A percentile compares a stretch with the other conserved stretches of the same genome.
These are phyloP conservation scores for Scarus forsteni DNA, from an alignment of 2,797 vertebrate genomes.

Conservation along the genomic window DNA sequence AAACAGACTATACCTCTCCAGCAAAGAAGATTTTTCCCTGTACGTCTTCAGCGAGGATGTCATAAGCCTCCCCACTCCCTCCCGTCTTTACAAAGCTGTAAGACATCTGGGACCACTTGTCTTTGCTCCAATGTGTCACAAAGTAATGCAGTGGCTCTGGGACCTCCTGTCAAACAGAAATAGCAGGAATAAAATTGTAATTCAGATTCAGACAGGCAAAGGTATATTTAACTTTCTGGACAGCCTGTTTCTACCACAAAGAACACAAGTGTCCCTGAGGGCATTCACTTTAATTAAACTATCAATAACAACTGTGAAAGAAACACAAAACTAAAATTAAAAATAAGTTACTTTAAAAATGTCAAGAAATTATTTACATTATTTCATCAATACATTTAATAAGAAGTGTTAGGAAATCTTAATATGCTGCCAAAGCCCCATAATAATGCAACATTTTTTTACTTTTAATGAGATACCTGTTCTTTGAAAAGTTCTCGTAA, in stretches of 20 bases:
- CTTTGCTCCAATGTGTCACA: conserved; percentile 93
- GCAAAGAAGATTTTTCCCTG: conserved; percentile 96
- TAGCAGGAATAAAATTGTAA: too few relatives aligned
- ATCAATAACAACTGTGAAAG: background rate
- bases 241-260: too few relatives aligned
- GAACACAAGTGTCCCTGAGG: too few relatives aligned
- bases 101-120: conserved; percentile 96
- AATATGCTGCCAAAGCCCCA: background rate
- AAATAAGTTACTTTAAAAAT: background rate
- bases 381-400: too few relatives aligned
- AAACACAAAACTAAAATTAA: background rate
- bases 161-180: conserved; percentile 86
- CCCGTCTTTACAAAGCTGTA: conserved; percentile 97
- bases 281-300: too few relatives aligned
- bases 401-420: too few relatives aligned
- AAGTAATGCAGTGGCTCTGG: conserved; percentile 93
- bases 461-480: conserved; percentile 83
- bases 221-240: too few relatives aligned
- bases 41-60: conserved; percentile 95
- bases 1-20: conserved; percentile 87
- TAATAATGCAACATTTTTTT: background rate
- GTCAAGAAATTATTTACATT: background rate
- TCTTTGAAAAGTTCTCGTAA: conserved; percentile 94
- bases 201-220: too few relatives aligned
- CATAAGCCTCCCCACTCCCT: conserved; percentile 96